phyloP scores from a whole-genome alignment of 2,888 invertebrate species.

The Galeruca laticollis region DNA sequence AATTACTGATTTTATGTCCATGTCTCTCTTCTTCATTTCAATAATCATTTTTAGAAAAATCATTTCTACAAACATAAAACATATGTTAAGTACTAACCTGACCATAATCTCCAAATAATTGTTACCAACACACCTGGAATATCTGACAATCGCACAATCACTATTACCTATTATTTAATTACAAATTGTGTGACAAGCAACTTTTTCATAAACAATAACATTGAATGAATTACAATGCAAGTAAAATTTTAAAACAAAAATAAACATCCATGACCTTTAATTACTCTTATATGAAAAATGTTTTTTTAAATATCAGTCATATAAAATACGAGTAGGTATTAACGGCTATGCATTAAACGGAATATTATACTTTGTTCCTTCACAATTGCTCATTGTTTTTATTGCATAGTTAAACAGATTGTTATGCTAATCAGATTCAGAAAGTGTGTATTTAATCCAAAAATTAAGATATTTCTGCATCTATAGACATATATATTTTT shows the following conservation, averaged over 20 bases:
- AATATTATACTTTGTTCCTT: neutral
- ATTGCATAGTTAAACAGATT: neutral
- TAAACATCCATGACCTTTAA: conserved; percentile 1
- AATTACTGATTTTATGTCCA: too few relatives aligned
- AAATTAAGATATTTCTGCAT: neutral
- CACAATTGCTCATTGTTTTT: neutral
- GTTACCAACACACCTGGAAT: neutral
- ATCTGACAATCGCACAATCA: neutral
- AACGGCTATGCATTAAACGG: neutral
- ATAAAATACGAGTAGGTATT: neutral
- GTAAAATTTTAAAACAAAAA: neutral
- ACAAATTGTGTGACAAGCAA: conserved; percentile 10
- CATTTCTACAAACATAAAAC: too few relatives aligned
- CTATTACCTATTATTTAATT: conserved; percentile 3
- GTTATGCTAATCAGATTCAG: neutral
- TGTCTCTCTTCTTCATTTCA: too few relatives aligned
- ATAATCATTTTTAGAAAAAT: too few relatives aligned
- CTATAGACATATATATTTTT: neutral
- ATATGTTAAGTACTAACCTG: neutral
- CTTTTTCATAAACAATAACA: conserved; percentile 8
- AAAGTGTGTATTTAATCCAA: neutral
- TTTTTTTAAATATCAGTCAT: neutral
- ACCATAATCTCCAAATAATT: neutral
- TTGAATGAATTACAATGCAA: conserved; percentile 1
- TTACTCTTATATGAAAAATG: neutral